Conservation (phyloP, 2,888 invertebrate genomes). For the Cantharis nigra region DNA sequence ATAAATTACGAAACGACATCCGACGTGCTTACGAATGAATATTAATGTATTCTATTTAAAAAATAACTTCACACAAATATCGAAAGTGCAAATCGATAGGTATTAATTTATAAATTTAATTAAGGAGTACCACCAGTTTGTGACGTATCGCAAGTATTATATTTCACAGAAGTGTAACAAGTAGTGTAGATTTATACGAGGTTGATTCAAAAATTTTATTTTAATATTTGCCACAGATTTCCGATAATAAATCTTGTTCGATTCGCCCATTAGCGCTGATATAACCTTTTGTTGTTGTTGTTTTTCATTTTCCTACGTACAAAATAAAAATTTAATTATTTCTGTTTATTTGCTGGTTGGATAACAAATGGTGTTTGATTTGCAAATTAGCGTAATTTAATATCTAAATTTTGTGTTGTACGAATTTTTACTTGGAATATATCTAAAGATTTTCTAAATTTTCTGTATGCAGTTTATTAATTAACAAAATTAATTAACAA, state of each 20-base stretch:
- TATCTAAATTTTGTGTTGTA: not conserved
- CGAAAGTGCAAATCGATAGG: not conserved
- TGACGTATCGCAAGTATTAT: not conserved
- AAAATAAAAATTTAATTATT: not conserved
- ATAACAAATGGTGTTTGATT: not conserved
- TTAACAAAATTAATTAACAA: no score
- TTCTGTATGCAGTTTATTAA: no score
- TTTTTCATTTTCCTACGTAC: not conserved
- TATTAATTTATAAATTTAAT: conserved; percentile 2
- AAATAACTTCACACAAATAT: not conserved
- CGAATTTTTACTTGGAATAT: no score
- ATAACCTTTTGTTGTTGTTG: not conserved
- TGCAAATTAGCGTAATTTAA: not conserved
- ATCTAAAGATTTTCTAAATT: no score
- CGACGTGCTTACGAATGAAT: not conserved
- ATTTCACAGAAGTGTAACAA: not conserved
- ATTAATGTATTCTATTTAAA: not conserved
- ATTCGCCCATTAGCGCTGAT: no score
- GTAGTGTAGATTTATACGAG: not conserved
- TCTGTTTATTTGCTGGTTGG: not conserved
- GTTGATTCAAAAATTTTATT: no score
- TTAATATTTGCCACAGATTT: no score
- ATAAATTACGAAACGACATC: not conserved
- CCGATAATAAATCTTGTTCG: no score
- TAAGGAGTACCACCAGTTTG: not conserved